Conservation (phyloP, 1,140 invertebrate species). For the Eufriesea mexicana region DNA sequence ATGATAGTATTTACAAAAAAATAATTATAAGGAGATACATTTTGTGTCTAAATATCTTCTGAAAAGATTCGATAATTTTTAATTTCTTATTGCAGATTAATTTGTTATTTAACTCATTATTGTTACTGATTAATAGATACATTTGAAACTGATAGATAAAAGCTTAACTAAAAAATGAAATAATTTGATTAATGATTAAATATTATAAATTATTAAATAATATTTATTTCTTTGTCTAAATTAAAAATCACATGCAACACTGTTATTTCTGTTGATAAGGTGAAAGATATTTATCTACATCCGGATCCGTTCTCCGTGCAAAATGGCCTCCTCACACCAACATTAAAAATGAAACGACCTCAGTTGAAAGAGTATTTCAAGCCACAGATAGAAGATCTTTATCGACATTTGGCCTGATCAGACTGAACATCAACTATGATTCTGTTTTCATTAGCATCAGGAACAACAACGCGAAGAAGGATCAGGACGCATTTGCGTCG, state of each 20-base stretch:
- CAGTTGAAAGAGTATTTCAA: conserved; percentile 95
- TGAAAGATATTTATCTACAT: conserved; percentile 97
- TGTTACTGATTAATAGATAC: neutral
- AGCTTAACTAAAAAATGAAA: neutral
- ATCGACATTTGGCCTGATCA: conserved; percentile 82
- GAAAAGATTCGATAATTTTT: too few species aligned
- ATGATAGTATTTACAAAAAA: too few species aligned
- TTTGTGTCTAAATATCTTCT: too few species aligned
- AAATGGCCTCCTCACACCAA: conserved; percentile 98
- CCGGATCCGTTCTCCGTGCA: conserved; percentile 97
- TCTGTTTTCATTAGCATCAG: conserved; percentile 47
- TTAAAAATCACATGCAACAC: neutral
- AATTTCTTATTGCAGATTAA: too few species aligned
- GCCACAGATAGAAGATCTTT: conserved; percentile 95
- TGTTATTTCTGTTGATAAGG: conserved; percentile 84
- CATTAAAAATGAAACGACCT: conserved; percentile 96
- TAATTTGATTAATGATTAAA: neutral
- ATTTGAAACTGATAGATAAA: neutral
- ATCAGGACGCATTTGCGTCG: conserved; percentile 49
- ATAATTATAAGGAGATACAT: too few species aligned
- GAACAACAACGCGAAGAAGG: conserved; percentile 44
- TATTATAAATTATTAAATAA: too few species aligned
- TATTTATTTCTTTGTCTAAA: too few species aligned
- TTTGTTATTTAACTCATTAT: too few species aligned
- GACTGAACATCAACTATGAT: conserved; percentile 67